phyloP scores from a whole-genome alignment of 2,113 vertebrate genomes.

The Rhizomys pruinosus region DNA sequence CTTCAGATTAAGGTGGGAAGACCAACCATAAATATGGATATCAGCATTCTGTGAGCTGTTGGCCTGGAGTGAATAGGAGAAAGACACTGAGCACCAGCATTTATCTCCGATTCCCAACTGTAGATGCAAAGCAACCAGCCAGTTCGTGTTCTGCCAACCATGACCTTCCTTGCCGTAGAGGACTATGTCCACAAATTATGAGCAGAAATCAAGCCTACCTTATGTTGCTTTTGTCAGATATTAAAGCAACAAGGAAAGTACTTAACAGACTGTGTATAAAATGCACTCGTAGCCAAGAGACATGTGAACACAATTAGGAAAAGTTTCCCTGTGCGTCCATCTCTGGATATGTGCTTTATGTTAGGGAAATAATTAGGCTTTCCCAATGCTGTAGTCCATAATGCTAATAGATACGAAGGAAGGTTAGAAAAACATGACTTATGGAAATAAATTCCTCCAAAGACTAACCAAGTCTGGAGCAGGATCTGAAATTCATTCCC shows the following conservation, averaged over 20 bases:
- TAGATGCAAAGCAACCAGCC: not conserved
- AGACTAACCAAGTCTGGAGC: not conserved
- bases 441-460: not conserved
- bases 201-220: too few species aligned
- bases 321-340: fast-evolving
- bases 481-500: not conserved
- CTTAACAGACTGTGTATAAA: not conserved
- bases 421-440: conserved; percentile 28
- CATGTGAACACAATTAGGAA: not conserved
- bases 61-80: too few species aligned
- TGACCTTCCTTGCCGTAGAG: not conserved
- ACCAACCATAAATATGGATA: too few species aligned
- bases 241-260: not conserved
- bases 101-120: not conserved
- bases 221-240: not conserved
- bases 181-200: too few species aligned
- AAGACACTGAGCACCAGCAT: not conserved
- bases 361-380: not conserved
- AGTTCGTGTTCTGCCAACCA: fast-evolving
- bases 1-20: not conserved
- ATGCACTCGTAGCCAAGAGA: not conserved
- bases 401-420: not conserved
- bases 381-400: not conserved
- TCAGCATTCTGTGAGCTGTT: not conserved
- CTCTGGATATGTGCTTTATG: not conserved